These are phyloP conservation scores for Micromesistius poutassou DNA, from an alignment of 2,797 vertebrate species.

Conservation along the genomic window DNA sequence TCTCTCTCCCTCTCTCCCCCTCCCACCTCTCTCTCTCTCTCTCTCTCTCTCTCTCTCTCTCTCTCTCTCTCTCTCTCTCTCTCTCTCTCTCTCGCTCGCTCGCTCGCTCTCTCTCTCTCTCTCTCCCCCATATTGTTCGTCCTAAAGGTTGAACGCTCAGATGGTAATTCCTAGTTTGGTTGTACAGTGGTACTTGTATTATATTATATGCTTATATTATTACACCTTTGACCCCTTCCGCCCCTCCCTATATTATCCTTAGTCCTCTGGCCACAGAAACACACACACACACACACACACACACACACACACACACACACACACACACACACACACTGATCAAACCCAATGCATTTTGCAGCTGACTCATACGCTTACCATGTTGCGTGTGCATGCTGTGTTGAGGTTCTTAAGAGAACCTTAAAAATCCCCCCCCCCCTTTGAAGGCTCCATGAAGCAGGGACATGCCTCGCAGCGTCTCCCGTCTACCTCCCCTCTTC, in stretches of 20 bases:
- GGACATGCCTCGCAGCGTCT: constrained; percentile 53
- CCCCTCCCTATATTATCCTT: background rate
- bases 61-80: too few relatives aligned
- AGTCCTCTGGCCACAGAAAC: too few relatives aligned
- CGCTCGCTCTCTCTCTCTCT: too few relatives aligned
- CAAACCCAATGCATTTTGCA: constrained; percentile 37
- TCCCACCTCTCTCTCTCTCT: too few relatives aligned
- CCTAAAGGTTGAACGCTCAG: background rate
- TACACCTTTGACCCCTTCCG: background rate
- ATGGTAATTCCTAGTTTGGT: too few relatives aligned
- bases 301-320: constrained; percentile 8
- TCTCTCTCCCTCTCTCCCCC: background rate
- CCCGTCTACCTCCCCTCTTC: constrained; percentile 18
- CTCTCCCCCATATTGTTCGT: too few relatives aligned
- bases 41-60: too few relatives aligned
- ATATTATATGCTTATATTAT: too few relatives aligned
- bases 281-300: constrained; percentile 15
- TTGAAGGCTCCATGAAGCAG: constrained; percentile 56
- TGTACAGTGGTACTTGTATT: background rate
- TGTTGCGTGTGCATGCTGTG: constrained; percentile 53
- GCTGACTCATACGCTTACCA: constrained; percentile 33
- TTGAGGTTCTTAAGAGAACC: constrained; percentile 59
- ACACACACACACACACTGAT: constrained; percentile 17
- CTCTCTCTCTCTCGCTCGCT: too few relatives aligned
- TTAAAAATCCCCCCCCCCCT: constrained; percentile 56